Evolutionary conservation across 2,113 vertebrate species (phyloP), one percentile per base, ranked within the genome.

Genomic region (Paedocypris sp.): DNA sequence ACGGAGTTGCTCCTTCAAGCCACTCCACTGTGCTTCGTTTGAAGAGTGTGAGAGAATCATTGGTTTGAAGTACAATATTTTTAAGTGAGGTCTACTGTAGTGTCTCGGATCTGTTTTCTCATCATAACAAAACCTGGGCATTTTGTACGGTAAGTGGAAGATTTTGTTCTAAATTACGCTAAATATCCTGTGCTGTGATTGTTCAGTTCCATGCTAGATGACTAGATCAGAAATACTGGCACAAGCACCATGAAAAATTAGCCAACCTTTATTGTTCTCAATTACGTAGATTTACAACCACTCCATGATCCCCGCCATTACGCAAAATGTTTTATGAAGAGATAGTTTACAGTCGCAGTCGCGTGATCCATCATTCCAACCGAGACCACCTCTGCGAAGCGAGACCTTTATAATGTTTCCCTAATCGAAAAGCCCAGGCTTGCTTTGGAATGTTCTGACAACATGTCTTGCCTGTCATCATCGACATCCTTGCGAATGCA

Each of bases 291-390:
- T 52, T 62, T 52, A 53, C 13, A 53, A 16, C 35, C 18, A 2
- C n/a, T n/a, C 6, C 56, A 56, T 49, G 35, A 60, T 62, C 36
- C 3, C 20, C 16, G n/a, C 25, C 59, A 58, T 41, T 41, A 56
- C 2, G 41, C 52, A 41, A 56, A 29, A 19, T 41, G 15, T 29
- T 56, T 56, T 56, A 41, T 41, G 52, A 41, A 26, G 5, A 12
- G 23, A 41, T 29, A 29, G 36, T 41, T 26, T 41, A 18, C 41
- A 26, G 52, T 29, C 1, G n/a, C 23, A 12, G 23, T 16, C 36
- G 19, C 23, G 29, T 19, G 23, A 41, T 56, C 16, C 52, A 56
- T 41, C 36, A 56, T 41, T 56, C 18, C 10, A 4, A 0, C 23
- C 19, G 15, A 1, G 5, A 36, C 22, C 6, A 4, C 35, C 25